A percentile compares a stretch with the other conserved stretches of the same genome.
Conservation (phyloP, 2,797 vertebrate species). For the Epinephelus awoara region DNA sequence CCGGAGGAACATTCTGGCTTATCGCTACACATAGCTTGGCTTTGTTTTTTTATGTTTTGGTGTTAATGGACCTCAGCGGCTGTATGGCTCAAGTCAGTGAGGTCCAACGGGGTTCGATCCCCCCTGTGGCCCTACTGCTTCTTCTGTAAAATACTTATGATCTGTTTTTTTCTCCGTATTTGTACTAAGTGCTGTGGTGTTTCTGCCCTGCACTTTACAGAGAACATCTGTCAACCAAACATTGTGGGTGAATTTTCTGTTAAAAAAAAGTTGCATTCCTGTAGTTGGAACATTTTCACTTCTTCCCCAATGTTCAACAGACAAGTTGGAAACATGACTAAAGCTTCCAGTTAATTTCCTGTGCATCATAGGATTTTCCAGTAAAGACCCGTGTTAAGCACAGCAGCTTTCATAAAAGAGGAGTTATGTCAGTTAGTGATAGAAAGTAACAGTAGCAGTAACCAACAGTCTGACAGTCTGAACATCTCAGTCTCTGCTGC, state of each 20-base stretch:
- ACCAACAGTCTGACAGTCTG: neutral
- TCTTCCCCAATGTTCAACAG: neutral
- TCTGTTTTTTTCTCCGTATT: slow-evolving; percentile 8
- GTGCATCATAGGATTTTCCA: neutral
- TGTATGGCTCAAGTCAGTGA: slow-evolving; percentile 7
- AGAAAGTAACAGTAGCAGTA: neutral
- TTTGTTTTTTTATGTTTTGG: slow-evolving; percentile 21
- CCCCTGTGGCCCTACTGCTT: slow-evolving; percentile 26
- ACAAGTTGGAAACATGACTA: neutral
- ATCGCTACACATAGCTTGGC: slow-evolving; percentile 9
- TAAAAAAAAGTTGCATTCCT: slow-evolving; percentile 35
- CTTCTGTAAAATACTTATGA: slow-evolving; percentile 37
- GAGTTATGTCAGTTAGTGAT: neutral
- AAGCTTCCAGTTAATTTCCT: slow-evolving; percentile 7
- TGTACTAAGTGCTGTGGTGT: slow-evolving; percentile 17
- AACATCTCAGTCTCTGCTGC: too few relatives aligned
- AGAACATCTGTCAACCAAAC: slow-evolving; percentile 32
- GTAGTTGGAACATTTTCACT: neutral
- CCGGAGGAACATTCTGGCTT: neutral
- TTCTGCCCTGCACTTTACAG: slow-evolving; percentile 24
- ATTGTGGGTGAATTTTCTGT: slow-evolving; percentile 8
- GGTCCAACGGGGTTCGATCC: slow-evolving; percentile 32
- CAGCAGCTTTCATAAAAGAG: neutral
- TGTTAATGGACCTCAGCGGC: slow-evolving; percentile 55
- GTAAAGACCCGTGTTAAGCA: slow-evolving; percentile 4